Base-by-base conservation (phyloP, 2,797 vertebrate genomes). In the Limosa lapponica region DNA sequence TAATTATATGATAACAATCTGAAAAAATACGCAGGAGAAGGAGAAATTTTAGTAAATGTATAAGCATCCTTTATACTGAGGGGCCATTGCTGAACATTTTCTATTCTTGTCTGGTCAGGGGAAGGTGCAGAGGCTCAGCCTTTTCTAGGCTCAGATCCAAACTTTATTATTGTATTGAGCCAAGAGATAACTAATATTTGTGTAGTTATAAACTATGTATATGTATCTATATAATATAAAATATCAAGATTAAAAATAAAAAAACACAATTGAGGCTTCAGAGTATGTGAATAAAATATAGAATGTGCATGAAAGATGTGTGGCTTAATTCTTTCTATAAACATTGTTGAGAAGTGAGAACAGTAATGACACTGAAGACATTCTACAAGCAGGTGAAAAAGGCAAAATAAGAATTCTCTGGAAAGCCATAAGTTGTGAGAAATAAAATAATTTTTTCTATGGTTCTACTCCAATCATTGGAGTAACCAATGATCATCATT, bases 381-480 rank as follows among this genome's bases (percentile, higher is more conserved):
- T 43, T 49, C 18, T 62, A 36, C 15, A 69, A 49, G 17, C 15
- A 39, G 8, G 6, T 49, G 27, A 70, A 46, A 8, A 52, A 36
- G 18, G 43, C 14, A 41, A 30, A 54, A 22, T 14, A 57, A 61
- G 5, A 39, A 66, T 48, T 59, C 10, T 36, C 30, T 52, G 13
- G 8, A 15, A 52, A 73, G 22, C 6, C 0, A 1, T 32, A 30
- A 72, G 2, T 10, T 65, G 8, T n/a, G 16, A 67, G 39, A 55
- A 67, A 54, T 55, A 43, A 24, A 69, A 8, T 39, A 79, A 72
- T 6, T 49, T 57, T 54, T 13, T 67, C 46, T 55, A n/a, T 0
- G 0, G 11, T 44, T 43, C 8, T 19, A 49, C 12, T 58, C 20
- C 30, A 46, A 24, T 0, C n/a, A n/a, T n/a, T n/a, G n/a, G n/a